Evolutionary conservation across 2,888 invertebrate species (phyloP).

Genomic region (Perizoma flavofasciatum): DNA sequence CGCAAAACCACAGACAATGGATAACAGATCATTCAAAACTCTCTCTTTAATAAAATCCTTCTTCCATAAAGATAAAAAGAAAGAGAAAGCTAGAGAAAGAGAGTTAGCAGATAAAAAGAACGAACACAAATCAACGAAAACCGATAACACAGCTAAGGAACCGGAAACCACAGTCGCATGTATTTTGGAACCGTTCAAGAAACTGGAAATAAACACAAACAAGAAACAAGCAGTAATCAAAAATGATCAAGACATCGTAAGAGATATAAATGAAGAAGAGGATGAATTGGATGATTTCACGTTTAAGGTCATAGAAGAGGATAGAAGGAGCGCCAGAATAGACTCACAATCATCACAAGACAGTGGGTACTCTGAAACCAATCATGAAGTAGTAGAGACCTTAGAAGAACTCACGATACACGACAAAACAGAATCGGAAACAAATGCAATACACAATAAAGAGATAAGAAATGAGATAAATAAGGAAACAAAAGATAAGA

Average conservation of each 20-base stretch:
- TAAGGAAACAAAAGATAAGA: not conserved
- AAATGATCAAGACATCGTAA: slow-evolving; percentile 3
- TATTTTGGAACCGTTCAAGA: slow-evolving; percentile 29
- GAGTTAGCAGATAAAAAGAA: slow-evolving; percentile 18
- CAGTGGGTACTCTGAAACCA: slow-evolving; percentile 64
- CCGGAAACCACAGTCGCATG: slow-evolving; percentile 18
- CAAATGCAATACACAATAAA: slow-evolving; percentile 6
- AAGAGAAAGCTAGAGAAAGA: slow-evolving; percentile 37
- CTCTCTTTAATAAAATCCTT: slow-evolving; percentile 37
- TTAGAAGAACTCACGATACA: slow-evolving; percentile 49
- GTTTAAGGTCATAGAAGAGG: slow-evolving; percentile 55
- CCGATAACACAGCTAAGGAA: slow-evolving; percentile 8
- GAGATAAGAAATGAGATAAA: no score
- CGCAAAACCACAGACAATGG: slow-evolving; percentile 56
- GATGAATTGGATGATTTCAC: slow-evolving; percentile 61
- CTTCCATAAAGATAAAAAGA: slow-evolving; percentile 50
- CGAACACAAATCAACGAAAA: slow-evolving; percentile 10
- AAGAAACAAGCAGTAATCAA: slow-evolving; percentile 19
- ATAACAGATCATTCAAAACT: slow-evolving; percentile 58
- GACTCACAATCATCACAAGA: slow-evolving; percentile 69
- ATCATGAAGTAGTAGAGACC: slow-evolving; percentile 47
- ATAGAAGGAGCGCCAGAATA: slow-evolving; percentile 50
- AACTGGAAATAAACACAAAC: slow-evolving; percentile 16
- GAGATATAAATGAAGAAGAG: slow-evolving; percentile 37
- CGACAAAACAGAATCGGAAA: slow-evolving; percentile 28